Conservation (phyloP, 2,888 invertebrate genomes). For the Pristionchus mayeri region DNA sequence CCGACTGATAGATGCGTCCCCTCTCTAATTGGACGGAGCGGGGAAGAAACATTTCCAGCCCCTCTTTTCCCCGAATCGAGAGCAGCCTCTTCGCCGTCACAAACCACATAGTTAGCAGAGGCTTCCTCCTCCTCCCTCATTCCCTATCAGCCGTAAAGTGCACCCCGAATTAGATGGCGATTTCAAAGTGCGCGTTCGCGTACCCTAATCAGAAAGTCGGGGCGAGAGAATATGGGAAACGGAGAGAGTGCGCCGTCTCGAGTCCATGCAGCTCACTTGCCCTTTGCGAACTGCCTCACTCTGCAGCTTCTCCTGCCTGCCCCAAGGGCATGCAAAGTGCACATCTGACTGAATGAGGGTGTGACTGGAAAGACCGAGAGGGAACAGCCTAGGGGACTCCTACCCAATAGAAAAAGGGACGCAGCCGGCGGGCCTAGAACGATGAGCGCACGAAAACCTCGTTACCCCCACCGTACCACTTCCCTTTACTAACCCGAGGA, state of each 20-base stretch:
- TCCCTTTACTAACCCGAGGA: neutral
- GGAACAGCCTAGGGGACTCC: neutral
- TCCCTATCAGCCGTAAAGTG: slow-evolving; percentile 4
- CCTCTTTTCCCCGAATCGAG: neutral
- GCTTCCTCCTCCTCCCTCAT: too few relatives aligned
- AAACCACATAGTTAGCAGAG: slow-evolving; percentile 19
- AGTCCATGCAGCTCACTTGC: neutral
- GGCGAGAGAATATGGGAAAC: neutral
- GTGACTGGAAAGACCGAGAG: neutral
- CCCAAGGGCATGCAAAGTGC: slow-evolving; percentile 2
- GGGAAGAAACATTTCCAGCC: slow-evolving; percentile 29
- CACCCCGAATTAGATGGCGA: neutral
- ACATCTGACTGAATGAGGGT: neutral
- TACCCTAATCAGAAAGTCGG: slow-evolving; percentile 11
- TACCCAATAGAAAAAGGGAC: slow-evolving; percentile 11
- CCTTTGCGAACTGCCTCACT: slow-evolving; percentile 19
- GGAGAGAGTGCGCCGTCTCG: neutral
- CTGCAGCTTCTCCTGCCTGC: neutral
- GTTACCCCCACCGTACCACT: neutral
- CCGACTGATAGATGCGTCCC: slow-evolving; percentile 8
- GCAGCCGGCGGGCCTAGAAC: neutral
- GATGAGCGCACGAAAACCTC: slow-evolving; percentile 20
- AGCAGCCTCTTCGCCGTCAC: neutral
- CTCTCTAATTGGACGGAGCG: slow-evolving; percentile 1
- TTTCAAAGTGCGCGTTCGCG: slow-evolving; percentile 39